These are phyloP conservation scores for Hippoglossus stenolepis DNA, from an alignment of 2,113 vertebrate species.

Conservation along the genomic window DNA sequence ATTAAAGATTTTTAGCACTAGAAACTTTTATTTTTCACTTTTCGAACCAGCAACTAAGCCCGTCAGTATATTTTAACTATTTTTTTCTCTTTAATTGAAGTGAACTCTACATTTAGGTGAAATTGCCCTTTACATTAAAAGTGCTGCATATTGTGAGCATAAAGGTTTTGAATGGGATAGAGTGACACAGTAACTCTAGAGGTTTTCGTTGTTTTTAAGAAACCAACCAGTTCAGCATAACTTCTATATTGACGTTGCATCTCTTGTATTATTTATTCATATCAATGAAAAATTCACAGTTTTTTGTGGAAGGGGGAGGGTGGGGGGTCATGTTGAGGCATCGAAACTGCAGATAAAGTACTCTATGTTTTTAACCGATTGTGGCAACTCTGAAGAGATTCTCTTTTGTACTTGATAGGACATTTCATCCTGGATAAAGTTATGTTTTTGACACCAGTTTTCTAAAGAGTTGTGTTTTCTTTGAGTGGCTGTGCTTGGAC, in stretches of 20 bases:
- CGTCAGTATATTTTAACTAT: conserved; percentile 67
- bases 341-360: conserved; percentile 64
- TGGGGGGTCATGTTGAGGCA: conserved; percentile 63
- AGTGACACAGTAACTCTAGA: conserved; percentile 71
- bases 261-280: conserved; percentile 89
- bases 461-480: conserved; percentile 82
- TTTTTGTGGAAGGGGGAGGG: not conserved
- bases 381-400: conserved; percentile 88
- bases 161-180: conserved; percentile 77
- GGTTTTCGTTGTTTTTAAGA: conserved; percentile 72
- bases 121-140: conserved; percentile 85
- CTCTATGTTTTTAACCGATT: conserved; percentile 93
- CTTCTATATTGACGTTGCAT: conserved; percentile 77
- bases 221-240: conserved; percentile 77
- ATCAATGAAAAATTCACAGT: conserved; percentile 74
- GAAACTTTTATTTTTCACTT: conserved; percentile 78
- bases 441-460: conserved; percentile 88
- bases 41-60: conserved; percentile 77
- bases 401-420: conserved; percentile 93
- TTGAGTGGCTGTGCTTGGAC: not conserved
- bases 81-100: conserved; percentile 66
- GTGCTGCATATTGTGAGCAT: conserved; percentile 91
- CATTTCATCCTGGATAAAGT: conserved; percentile 93
- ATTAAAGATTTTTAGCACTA: conserved; percentile 70
- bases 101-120: conserved; percentile 83